Conservation (phyloP, 2,797 vertebrate genomes). For the Trachurus trachurus region DNA sequence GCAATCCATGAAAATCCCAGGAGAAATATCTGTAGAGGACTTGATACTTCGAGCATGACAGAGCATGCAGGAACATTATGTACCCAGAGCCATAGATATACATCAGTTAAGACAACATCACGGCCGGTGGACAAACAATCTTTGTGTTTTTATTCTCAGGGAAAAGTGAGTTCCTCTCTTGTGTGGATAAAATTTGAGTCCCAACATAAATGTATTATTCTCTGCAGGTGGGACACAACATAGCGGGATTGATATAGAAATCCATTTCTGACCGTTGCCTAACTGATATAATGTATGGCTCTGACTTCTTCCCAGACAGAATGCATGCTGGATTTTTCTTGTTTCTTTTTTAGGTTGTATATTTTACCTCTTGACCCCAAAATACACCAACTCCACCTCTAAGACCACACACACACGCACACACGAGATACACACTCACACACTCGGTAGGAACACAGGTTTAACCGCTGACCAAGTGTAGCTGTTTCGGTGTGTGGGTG, state of each 20-base stretch:
- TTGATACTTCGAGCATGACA: constrained; percentile 67
- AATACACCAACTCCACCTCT: constrained; percentile 71
- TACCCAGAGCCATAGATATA: constrained; percentile 71
- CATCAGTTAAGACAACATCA: constrained; percentile 72
- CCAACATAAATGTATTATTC: background rate
- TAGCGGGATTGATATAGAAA: constrained; percentile 5
- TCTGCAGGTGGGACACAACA: constrained; percentile 1
- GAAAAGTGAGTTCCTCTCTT: constrained; percentile 2
- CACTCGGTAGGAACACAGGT: constrained; percentile 47
- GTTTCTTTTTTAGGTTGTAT: constrained; percentile 7
- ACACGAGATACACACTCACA: constrained; percentile 28
- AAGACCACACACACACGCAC: constrained; percentile 50
- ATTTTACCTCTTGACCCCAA: constrained; percentile 72
- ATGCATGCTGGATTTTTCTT: constrained; percentile 66
- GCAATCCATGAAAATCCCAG: constrained; percentile 36
- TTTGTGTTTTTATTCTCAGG: background rate
- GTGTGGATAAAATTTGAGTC: constrained; percentile 8
- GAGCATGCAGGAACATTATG: constrained; percentile 73
- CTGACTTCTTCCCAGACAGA: constrained; percentile 65
- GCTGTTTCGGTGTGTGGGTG: constrained; percentile 15
- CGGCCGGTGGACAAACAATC: background rate
- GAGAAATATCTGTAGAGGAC: constrained; percentile 39
- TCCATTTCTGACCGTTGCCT: constrained; percentile 43
- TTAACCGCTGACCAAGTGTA: constrained; percentile 20
- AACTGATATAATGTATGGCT: constrained; percentile 74